Conservation (phyloP, 2,113 vertebrate genomes). For the Cyprinodon brontotheroides region DNA sequence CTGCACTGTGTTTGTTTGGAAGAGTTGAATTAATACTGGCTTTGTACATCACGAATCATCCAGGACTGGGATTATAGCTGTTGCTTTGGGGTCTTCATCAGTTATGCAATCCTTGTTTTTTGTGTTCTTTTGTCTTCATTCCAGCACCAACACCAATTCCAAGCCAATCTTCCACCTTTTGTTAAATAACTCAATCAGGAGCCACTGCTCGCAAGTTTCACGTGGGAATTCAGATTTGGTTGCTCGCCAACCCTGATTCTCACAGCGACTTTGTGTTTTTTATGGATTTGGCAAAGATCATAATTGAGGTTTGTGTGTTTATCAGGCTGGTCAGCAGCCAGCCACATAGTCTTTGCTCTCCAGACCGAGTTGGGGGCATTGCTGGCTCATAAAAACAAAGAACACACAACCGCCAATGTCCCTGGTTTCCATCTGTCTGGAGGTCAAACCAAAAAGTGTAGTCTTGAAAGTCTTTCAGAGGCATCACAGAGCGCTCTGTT, state of each 20-base stretch:
- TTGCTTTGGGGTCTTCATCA: conserved; percentile 1
- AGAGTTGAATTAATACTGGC: too few relatives aligned
- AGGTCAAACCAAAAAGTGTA: conserved; percentile 44
- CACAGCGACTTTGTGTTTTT: conserved; percentile 60
- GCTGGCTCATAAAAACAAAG: conserved; percentile 13
- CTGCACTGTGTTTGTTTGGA: too few relatives aligned
- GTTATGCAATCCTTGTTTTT: conserved; percentile 8
- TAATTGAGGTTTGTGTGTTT: conserved; percentile 59
- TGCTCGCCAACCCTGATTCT: conserved; percentile 51
- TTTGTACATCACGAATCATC: not conserved
- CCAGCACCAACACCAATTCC: conserved; percentile 17
- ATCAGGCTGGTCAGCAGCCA: conserved; percentile 47
- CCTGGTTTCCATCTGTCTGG: conserved; percentile 22
- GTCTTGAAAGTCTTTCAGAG: conserved; percentile 37
- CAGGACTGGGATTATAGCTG: not conserved
- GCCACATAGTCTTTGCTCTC: conserved; percentile 43
- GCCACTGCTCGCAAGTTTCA: conserved; percentile 39
- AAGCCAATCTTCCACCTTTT: conserved; percentile 11
- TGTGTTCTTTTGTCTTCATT: conserved; percentile 1
- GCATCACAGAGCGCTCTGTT: conserved; percentile 15
- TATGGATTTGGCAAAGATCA: conserved; percentile 63
- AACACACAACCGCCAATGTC: conserved; percentile 28
- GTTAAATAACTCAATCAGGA: conserved; percentile 25
- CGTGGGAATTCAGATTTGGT: conserved; percentile 45
- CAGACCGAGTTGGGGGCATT: conserved; percentile 34